Conservation (phyloP, 2,888 invertebrate species). For the Drosophila yooni region DNA sequence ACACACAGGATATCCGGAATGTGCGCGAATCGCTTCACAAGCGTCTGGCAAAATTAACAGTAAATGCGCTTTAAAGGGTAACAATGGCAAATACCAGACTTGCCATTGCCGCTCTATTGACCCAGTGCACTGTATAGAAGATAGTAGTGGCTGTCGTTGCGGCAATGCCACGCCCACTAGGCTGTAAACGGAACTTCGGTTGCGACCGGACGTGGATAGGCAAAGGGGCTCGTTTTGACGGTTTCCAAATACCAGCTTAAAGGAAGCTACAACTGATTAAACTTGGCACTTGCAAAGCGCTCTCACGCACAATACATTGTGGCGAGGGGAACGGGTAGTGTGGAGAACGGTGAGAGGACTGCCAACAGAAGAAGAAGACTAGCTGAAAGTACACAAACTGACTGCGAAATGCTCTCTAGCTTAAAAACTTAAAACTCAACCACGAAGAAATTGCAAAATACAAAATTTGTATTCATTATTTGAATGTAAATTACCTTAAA, state of each 20-base stretch:
- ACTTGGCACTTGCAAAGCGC: conserved; percentile 72
- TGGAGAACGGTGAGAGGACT: conserved; percentile 20
- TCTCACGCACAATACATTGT: conserved; percentile 32
- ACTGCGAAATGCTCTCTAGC: conserved; percentile 28
- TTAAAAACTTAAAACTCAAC: neutral
- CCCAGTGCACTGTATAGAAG: conserved; percentile 62
- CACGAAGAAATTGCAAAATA: neutral
- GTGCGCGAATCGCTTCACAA: conserved; percentile 74
- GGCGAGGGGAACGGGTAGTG: no score
- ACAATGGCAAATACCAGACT: conserved; percentile 70
- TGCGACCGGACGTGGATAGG: conserved; percentile 62
- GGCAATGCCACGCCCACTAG: conserved; percentile 35
- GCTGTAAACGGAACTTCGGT: conserved; percentile 45
- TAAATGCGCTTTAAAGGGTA: conserved; percentile 78
- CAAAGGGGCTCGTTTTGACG: conserved; percentile 36
- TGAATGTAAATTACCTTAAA: neutral
- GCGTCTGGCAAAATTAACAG: conserved; percentile 77
- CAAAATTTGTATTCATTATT: neutral
- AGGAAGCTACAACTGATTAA: conserved; percentile 78
- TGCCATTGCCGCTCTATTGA: conserved; percentile 72
- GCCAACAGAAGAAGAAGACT: conserved; percentile 50
- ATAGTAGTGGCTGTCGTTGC: conserved; percentile 26
- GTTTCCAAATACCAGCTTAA: conserved; percentile 61
- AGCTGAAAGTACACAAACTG: conserved; percentile 2
- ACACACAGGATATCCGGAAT: conserved; percentile 69